Conservation (phyloP, 2,797 vertebrate genomes). For the Sebastes trivittatus region DNA sequence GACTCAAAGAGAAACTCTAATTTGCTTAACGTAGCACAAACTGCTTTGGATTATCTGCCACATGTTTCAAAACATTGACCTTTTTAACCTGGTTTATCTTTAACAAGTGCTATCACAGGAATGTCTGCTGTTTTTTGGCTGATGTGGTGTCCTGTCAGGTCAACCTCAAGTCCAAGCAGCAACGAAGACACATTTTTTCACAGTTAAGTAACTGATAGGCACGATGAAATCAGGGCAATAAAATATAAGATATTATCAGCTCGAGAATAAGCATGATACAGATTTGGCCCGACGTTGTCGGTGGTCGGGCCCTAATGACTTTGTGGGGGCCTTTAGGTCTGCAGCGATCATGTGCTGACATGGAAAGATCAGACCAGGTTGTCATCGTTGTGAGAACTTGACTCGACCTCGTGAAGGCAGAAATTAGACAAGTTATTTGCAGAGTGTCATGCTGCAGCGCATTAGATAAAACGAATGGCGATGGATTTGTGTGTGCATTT, state of each 20-base stretch:
- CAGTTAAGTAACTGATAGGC: neutral
- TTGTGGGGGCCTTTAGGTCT: neutral
- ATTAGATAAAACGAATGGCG: conserved; percentile 36
- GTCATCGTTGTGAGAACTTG: neutral
- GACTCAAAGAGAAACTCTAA: neutral
- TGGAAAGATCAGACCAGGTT: neutral
- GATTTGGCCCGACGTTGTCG: neutral
- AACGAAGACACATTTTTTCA: neutral
- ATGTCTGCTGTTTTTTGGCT: neutral
- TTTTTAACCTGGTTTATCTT: conserved; percentile 2
- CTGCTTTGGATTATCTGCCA: neutral
- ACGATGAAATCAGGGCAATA: neutral
- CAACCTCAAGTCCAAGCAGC: neutral
- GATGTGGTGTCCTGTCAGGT: neutral
- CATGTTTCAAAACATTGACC: neutral
- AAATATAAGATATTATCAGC: neutral
- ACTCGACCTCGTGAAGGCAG: conserved; percentile 18
- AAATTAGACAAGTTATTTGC: conserved; percentile 61
- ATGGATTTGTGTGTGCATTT: neutral
- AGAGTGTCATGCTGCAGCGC: conserved; percentile 20
- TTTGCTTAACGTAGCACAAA: neutral
- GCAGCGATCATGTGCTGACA: neutral
- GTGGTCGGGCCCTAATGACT: neutral
- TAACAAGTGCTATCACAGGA: neutral
- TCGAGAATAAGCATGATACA: neutral